These are phyloP conservation scores for Catamblyrhynchus diadema DNA, from an alignment of 2,797 vertebrate species.

Conservation along the genomic window DNA sequence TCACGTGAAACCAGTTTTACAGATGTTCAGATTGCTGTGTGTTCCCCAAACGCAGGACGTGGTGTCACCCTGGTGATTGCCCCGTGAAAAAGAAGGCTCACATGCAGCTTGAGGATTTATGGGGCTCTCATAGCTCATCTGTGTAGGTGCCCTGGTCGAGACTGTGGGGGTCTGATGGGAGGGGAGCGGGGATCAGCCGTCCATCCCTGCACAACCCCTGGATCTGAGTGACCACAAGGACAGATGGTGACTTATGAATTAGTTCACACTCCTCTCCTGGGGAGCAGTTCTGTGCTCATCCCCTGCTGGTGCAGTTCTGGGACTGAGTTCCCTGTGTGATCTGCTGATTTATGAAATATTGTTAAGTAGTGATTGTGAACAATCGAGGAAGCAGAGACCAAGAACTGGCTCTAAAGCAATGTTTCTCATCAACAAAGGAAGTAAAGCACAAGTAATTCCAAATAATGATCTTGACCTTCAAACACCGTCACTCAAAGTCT, in stretches of 20 bases:
- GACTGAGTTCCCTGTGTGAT: not conserved
- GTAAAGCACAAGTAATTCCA: not conserved
- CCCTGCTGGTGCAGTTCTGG: not conserved
- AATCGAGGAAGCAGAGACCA: not conserved
- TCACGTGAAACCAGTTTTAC: not conserved
- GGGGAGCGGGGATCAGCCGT: accelerated
- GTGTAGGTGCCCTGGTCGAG: not conserved
- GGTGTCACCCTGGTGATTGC: not conserved
- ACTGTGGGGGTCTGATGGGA: not conserved
- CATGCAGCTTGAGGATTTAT: not conserved
- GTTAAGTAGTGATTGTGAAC: accelerated
- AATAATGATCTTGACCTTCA: not conserved
- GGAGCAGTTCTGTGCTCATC: not conserved
- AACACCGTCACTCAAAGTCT: not conserved
- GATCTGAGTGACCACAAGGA: not conserved
- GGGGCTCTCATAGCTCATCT: not conserved
- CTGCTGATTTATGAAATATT: not conserved
- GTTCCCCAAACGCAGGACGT: not conserved
- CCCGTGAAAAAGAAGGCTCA: not conserved
- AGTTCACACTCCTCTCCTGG: not conserved
- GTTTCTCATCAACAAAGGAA: not conserved
- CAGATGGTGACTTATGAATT: not conserved
- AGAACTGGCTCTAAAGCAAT: not conserved
- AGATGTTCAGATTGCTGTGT: not conserved
- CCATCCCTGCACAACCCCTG: accelerated